phyloP scores from a whole-genome alignment of 2,797 vertebrate genomes.

The Leptodactylus fallax region DNA sequence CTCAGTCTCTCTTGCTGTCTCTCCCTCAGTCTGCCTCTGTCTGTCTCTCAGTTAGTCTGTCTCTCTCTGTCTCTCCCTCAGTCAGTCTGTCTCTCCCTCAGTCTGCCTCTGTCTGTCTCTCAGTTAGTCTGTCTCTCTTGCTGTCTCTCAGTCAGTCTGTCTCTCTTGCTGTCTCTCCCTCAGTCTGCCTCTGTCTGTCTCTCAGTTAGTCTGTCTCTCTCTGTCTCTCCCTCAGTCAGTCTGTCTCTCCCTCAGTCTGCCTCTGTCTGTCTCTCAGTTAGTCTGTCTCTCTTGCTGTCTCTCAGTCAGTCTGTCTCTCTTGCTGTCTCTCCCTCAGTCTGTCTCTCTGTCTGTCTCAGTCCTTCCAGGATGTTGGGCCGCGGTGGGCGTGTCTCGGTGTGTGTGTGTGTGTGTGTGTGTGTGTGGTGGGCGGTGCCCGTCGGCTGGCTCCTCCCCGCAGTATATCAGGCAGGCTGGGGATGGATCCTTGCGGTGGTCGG shows the following conservation, averaged over 20 bases:
- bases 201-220: too few species aligned
- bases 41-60: not conserved
- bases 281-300: too few species aligned
- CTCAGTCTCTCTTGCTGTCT: not conserved
- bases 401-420: too few species aligned
- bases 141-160: not conserved
- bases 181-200: not conserved
- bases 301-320: too few species aligned
- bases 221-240: too few species aligned
- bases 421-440: too few species aligned
- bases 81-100: not conserved
- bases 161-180: not conserved
- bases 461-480: not conserved
- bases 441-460: not conserved
- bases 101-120: not conserved
- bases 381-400: not conserved
- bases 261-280: too few species aligned
- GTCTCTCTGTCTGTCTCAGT: not conserved
- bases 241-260: too few species aligned
- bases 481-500: not conserved
- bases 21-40: not conserved
- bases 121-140: not conserved
- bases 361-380: not conserved
- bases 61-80: conserved; percentile 4
- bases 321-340: not conserved